Base-by-base conservation (phyloP, 1,140 invertebrate genomes). In the Drosophila lowei region DNA sequence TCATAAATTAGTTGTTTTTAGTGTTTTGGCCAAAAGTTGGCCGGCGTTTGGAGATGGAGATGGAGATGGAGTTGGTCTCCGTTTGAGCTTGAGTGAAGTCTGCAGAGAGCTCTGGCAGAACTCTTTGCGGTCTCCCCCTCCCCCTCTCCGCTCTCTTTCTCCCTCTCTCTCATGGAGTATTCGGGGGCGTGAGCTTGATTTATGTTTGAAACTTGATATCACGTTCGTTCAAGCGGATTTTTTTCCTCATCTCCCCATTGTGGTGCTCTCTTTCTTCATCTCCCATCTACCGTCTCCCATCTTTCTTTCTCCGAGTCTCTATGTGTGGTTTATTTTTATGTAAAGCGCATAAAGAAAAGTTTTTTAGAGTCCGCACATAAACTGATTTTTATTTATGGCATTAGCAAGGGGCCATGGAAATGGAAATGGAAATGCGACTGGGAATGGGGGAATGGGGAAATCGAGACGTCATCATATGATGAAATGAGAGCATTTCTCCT, bases 1-100 rank as follows among this genome's bases (percentile, higher is more conserved):
- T 70, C 81, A 85, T 85, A 85, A 85, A 85, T 85, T 85, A 85
- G 81, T 85, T 77, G 73, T 86, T 85, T 85, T 85, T 86, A 77
- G 81, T 85, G 81, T 80, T 56, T 66, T 72, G 72, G 72, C 77
- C 77, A 80, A 85, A 75, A 84, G 41, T 74, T 73, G 72, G 68
- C 71, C 30, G 5, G 46, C 52, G 54, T 13, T 55, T 30, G 5
- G 46, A 59, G 54, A 9, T 41, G 43, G 54, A 65, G 64, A 11
- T 34, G 34, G 34, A 13, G 34, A 38, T 38, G 34, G 34, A 38
- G 34, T 25, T 25, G 23, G 23, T 38, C 34, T 13, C 11, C 34
- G 34, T 25, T 62, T 30, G 18, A 18, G 18, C 18, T 18, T 25
- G 13, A 73, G 41, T 57, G 50, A 53, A 52, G 58, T 63, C 43